phyloP scores from a whole-genome alignment of 2,888 invertebrate genomes.

The Parnassius mnemosyne region DNA sequence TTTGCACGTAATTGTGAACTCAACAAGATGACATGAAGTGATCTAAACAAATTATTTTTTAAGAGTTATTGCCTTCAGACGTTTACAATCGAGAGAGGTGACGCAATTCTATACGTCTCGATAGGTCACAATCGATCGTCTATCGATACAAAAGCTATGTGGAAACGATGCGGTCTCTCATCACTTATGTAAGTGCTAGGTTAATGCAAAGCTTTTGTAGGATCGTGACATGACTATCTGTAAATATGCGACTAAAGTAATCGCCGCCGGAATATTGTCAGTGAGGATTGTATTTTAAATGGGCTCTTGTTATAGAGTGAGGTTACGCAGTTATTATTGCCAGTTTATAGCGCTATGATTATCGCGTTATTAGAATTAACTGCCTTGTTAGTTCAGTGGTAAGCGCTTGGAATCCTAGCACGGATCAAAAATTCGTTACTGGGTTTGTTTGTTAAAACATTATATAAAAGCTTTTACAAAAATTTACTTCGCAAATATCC shows the following conservation, averaged over 20 bases:
- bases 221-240: not conserved
- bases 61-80: not conserved
- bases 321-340: no score
- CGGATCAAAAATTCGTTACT: no score
- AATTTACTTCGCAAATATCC: no score
- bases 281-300: not conserved
- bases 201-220: constrained; percentile 4
- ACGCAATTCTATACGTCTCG: constrained; percentile 8
- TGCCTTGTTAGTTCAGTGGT: not conserved
- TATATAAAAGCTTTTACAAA: no score
- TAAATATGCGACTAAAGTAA: not conserved
- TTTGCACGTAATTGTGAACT: not conserved
- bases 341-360: not conserved
- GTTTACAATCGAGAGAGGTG: constrained; percentile 3
- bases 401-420: not conserved
- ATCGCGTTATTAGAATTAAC: not conserved
- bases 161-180: constrained; percentile 5
- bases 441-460: no score
- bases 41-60: not conserved
- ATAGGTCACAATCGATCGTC: constrained; percentile 21
- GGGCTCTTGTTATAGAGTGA: not conserved
- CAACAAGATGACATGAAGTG: constrained; percentile 4
- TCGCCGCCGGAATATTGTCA: not conserved
- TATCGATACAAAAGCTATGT: constrained; percentile 10
- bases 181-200: constrained; percentile 2